Conservation (phyloP, 1,140 invertebrate species). For the Polypedilum pembai region DNA sequence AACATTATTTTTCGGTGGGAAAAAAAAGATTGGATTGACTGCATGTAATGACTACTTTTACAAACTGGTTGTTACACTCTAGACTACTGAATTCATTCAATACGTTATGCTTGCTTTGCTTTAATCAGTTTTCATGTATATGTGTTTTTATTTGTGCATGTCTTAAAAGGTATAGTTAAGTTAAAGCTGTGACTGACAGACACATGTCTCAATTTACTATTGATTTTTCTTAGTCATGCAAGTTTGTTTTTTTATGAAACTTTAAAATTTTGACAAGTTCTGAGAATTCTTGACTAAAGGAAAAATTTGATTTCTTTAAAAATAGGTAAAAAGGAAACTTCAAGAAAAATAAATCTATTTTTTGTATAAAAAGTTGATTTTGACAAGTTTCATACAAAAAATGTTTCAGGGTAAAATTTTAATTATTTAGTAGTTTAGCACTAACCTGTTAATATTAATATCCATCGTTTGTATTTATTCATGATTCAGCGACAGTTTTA, state of each 20-base stretch:
- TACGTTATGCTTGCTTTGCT: too few species aligned
- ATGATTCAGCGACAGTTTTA: background rate
- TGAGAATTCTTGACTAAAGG: background rate
- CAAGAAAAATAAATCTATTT: background rate
- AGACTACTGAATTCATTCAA: background rate
- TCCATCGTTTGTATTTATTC: slow-evolving; percentile 26
- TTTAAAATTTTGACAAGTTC: background rate
- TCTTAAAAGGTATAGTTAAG: too few species aligned
- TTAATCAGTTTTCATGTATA: background rate
- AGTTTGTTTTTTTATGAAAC: background rate
- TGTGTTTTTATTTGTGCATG: background rate
- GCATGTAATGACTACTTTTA: slow-evolving; percentile 3
- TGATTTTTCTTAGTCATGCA: background rate
- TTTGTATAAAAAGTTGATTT: too few species aligned
- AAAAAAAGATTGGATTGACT: background rate
- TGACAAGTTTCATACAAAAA: too few species aligned
- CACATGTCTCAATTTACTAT: background rate
- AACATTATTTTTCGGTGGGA: background rate
- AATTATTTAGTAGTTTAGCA: background rate
- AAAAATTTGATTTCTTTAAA: background rate
- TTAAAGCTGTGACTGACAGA: too few species aligned
- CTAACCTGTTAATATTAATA: slow-evolving; percentile 10
- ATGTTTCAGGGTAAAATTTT: too few species aligned
- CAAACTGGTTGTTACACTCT: background rate
- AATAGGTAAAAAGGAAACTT: background rate